Base-by-base conservation (phyloP, 2,113 vertebrate species). In the Cervus canadensis region DNA sequence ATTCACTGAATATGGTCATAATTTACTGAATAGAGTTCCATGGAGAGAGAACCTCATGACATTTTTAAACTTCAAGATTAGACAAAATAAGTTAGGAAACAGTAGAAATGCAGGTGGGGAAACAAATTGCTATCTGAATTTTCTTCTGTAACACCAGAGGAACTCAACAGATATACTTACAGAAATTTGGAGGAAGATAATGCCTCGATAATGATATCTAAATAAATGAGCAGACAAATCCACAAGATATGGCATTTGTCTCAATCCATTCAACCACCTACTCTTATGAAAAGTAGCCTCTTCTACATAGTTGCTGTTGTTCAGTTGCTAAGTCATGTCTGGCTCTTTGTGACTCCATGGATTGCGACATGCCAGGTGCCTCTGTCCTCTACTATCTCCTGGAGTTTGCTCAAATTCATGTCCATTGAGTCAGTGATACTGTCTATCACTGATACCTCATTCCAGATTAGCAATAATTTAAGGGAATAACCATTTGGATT, bases 311-410 rank as follows among this genome's bases (percentile, higher is more conserved):
- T 36, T 40, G 67, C 67, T 76, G 36, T 23, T 23, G 1, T 76
- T 76, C 71, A 26, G 36, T 14, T 4, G 36, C 36, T 76, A 14
- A 76, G 23, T 76, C 36, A 26, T 14, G 23, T 76, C 40, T 76
- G 71, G 14, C 12, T 74, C 5, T 74, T 74, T 26, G 36, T 43
- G 36, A 76, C 12, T 36, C 36, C 71, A 26, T 26, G 23, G 71
- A 43, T 26, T 76, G 23, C 23, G 43, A 7, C 11, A 74, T 1
- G 1, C 23, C 5, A 43, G 71, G 12, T 0, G 0, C 36, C 36
- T 43, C 21, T 26, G 12, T 76, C 71, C 36, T 76, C 71, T 43
- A 14, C 6, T 76, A 2, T 43, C 36, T 76, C 71, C 36, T 1
- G 0, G 36, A 76, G 13, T 76, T 76, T 76, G 71, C 71, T 76